Evolutionary conservation across 1,140 invertebrate species (phyloP), one percentile per base, ranked within the genome.

Genomic region (Limonius californicus): DNA sequence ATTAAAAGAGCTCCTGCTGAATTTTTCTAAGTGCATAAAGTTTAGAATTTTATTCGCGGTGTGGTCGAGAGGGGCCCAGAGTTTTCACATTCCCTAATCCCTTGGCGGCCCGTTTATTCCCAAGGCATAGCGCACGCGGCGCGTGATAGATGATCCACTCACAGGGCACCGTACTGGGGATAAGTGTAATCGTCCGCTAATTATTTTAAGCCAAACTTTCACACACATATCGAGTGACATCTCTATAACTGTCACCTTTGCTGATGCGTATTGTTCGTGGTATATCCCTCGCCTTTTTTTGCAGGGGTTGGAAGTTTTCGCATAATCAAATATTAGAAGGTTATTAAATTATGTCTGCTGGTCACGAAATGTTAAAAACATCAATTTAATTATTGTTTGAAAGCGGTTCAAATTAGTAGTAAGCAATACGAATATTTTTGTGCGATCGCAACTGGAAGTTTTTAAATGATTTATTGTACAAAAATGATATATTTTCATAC

Each of bases 11-110:
- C 35, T 9, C 35, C 35, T 2, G n/a, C 35, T 39, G 35, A 50
- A 50, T 50, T 19, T n/a, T 50, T 50, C 45, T 39, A 19, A 50
- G 45, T 50, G 45, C 45, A 21, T 50, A 50, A 50, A 50, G 45
- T 50, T 50, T 50, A 50, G 45, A 50, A 50, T 50, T 50, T 50
- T 50, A 50, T 50, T 19, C 45, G 45, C 14, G 8, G 20, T 50
- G 16, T 50, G 15, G 45, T 19, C 45, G 45, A 2, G 15, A 50
- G 45, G 20, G 45, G 45, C 45, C 45, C 2, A 11, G 20, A n/a
- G 45, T 50, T 50, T 21, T 50, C 45, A 18, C 20, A 50, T 21
- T 14, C 45, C 45, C 45, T 50, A 50, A 50, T 50, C 45, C 45
- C 45, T 50, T 21, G 15, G 16, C 16, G 45, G 15, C 3, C 20